phyloP scores from a whole-genome alignment of 2,113 vertebrate genomes.

The Sterna hirundo region DNA sequence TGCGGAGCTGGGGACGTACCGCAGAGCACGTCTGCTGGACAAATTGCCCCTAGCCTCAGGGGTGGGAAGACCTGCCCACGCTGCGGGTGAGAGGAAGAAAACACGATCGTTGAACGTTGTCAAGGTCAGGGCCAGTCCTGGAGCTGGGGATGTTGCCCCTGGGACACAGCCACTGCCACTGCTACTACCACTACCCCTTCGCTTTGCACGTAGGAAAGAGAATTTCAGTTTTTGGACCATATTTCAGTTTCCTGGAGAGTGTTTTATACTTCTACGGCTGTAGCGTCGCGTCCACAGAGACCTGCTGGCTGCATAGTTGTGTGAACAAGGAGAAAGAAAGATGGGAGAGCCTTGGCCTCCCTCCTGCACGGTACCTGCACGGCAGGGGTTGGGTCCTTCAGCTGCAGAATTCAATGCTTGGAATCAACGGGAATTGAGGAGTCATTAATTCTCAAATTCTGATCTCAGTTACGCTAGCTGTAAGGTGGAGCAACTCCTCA shows the following conservation, averaged over 20 bases:
- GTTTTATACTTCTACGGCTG: neutral
- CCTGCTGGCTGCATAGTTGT: neutral
- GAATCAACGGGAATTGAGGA: neutral
- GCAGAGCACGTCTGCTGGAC: neutral
- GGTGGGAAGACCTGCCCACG: neutral
- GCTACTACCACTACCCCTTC: neutral
- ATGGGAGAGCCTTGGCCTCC: neutral
- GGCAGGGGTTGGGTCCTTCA: neutral
- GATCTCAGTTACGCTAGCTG: neutral
- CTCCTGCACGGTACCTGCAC: neutral
- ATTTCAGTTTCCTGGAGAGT: neutral
- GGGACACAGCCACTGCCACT: neutral
- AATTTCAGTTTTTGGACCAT: neutral
- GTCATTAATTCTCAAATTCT: neutral
- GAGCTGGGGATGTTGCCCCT: neutral
- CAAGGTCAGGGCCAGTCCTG: neutral
- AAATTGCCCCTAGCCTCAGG: neutral
- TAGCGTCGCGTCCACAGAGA: neutral
- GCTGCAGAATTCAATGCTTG: neutral
- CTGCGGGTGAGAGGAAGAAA: neutral
- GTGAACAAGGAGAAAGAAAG: neutral
- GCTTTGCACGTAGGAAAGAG: neutral
- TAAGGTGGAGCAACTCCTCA: neutral
- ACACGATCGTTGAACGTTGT: accelerated
- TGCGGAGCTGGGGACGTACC: neutral